phyloP scores from a whole-genome alignment of 2,888 invertebrate genomes.

The Quadroppia sp. region DNA sequence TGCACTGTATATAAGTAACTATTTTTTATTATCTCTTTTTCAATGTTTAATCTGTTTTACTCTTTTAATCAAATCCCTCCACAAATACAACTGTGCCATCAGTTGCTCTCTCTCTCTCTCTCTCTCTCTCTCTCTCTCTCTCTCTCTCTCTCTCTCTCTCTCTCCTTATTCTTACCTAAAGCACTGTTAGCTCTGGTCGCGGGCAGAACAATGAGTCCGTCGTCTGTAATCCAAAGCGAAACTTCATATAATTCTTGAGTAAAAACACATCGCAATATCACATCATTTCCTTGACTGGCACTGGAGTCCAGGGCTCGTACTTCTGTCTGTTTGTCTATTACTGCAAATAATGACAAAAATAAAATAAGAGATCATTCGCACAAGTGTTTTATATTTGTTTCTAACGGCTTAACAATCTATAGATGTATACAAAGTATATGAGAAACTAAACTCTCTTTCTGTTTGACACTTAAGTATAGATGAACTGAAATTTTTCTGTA shows the following conservation, averaged over 20 bases:
- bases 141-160: background rate
- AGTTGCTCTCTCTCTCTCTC: background rate
- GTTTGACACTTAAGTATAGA: too few relatives aligned
- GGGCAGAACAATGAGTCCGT: constrained; percentile 46
- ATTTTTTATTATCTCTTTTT: background rate
- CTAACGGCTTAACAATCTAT: background rate
- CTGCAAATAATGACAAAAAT: constrained; percentile 6
- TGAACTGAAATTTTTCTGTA: too few relatives aligned
- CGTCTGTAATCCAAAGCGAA: constrained; percentile 46
- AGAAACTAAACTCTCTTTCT: too few relatives aligned
- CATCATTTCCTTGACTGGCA: constrained; percentile 8
- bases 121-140: background rate
- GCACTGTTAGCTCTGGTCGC: constrained; percentile 28
- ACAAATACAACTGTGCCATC: background rate
- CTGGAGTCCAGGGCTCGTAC: background rate
- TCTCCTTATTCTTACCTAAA: constrained; percentile 1
- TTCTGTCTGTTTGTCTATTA: constrained; percentile 28
- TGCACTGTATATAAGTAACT: background rate
- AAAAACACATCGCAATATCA: constrained; percentile 17
- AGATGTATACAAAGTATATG: too few relatives aligned
- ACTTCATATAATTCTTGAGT: constrained; percentile 38
- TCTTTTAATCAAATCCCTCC: background rate
- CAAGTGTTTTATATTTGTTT: background rate
- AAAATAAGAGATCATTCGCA: constrained; percentile 13
- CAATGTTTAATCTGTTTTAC: background rate